Conservation (phyloP, 2,888 invertebrate species). For the Drosophila koepferae region DNA sequence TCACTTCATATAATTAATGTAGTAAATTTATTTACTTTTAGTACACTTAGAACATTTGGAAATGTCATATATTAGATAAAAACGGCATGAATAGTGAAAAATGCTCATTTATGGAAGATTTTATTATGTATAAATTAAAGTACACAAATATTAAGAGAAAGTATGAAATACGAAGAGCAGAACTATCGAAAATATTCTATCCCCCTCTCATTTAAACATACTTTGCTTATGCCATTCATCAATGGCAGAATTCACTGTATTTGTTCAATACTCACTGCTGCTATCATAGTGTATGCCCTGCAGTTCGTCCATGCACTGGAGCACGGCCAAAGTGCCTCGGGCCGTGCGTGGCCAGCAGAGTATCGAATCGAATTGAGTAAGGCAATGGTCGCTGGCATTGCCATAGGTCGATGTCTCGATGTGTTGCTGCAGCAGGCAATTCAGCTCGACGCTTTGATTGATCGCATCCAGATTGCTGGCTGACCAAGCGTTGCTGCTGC, state of each 20-base stretch:
- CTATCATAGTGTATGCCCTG: constrained; percentile 92
- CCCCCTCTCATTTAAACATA: no score
- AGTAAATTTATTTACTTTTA: not conserved
- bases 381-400: constrained; percentile 86
- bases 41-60: not conserved
- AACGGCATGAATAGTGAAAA: no score
- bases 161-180: no score
- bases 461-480: constrained; percentile 75
- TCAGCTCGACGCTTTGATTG: constrained; percentile 83
- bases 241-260: not conserved
- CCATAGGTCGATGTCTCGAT: constrained; percentile 79
- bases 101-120: no score
- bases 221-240: not conserved
- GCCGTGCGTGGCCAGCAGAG: constrained; percentile 94
- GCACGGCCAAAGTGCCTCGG: constrained; percentile 88
- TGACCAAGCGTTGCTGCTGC: constrained; percentile 50
- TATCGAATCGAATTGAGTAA: constrained; percentile 90
- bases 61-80: no score
- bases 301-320: constrained; percentile 92
- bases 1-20: not conserved
- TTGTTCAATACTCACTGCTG: constrained; percentile 89
- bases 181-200: no score
- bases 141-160: no score
- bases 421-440: constrained; percentile 83
- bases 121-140: no score